A percentile compares a stretch with the other conserved stretches of the same genome.
Evolutionary conservation across 2,113 vertebrate genomes (phyloP).

Genomic region (Lipophrys pholis): DNA sequence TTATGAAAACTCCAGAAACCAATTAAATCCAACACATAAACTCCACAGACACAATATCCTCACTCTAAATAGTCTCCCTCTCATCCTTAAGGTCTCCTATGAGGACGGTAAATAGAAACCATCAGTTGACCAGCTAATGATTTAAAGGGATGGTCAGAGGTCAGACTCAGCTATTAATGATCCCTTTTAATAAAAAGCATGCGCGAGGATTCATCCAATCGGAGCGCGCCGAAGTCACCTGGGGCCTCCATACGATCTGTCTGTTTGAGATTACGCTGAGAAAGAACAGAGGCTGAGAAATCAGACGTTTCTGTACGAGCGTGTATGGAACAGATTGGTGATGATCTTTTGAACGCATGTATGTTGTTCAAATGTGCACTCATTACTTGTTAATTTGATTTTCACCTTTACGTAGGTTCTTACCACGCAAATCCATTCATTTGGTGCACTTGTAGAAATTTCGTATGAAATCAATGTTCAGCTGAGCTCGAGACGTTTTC

Average conservation of each 20-base stretch:
- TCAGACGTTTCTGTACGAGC: slow-evolving; percentile 22
- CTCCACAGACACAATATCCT: slow-evolving; percentile 35
- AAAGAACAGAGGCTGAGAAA: slow-evolving; percentile 59
- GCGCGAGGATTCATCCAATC: slow-evolving; percentile 64
- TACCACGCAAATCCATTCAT: no score
- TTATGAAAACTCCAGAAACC: background rate
- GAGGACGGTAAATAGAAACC: slow-evolving; percentile 76
- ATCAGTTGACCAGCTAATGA: slow-evolving; percentile 70
- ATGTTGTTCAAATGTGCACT: background rate
- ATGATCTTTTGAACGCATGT: slow-evolving; percentile 11
- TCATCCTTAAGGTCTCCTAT: slow-evolving; percentile 49
- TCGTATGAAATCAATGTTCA: no score
- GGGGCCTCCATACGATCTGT: slow-evolving; percentile 60
- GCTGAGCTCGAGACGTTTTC: no score
- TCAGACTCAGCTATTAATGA: slow-evolving; percentile 75
- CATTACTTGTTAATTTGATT: background rate
- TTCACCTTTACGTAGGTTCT: background rate
- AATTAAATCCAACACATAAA: slow-evolving; percentile 18
- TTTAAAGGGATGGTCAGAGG: slow-evolving; percentile 81
- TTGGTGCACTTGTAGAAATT: no score
- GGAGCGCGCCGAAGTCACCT: slow-evolving; percentile 53
- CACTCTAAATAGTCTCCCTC: slow-evolving; percentile 29
- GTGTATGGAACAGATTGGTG: slow-evolving; percentile 27
- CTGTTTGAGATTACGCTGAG: slow-evolving; percentile 71
- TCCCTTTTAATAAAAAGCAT: slow-evolving; percentile 73